Base-by-base conservation (phyloP, 1,140 invertebrate genomes). In the Caenorhabditis remanei region DNA sequence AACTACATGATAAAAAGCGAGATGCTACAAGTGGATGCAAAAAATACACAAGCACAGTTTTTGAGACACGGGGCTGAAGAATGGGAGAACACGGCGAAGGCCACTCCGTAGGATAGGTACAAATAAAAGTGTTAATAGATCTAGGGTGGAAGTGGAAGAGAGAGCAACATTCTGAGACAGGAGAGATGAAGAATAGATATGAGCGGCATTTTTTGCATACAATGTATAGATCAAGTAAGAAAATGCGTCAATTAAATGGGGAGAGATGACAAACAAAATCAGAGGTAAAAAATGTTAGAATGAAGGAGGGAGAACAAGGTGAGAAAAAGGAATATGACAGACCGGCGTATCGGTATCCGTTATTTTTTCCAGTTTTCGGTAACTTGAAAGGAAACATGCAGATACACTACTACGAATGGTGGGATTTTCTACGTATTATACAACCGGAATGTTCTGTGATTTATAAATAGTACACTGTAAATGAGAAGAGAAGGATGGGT, bases 361-460 rank as follows among this genome's bases (percentile, higher is more conserved):
- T 13, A 19, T 14, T 46, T 46, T 71, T 46, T 71, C 67, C 46
- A 41, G 7, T 65, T 65, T 65, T 9, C 7, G 9, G 8, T 65
- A 40, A 13, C 50, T n/a, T 21, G n/a, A n/a, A 16, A 58, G 24
- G 24, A 11, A 63, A 13, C 19, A 40, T 8, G 14, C 4, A 40
- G 43, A 79, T 55, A 75, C 13, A 41, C 5, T 46, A 53, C 21
- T 67, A 21, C 61, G 63, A 41, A 48, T 11, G 67, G n/a, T 43
- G 79, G 50, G 53, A 43, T 6, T 19, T 65, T 9, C 16, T 46
- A 46, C 41, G 65, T 50, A 79, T 2, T n/a, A 79, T 50, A 53
- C 71, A 79, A 79, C 71, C 71, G 71, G 71, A 79, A 79, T 79
- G 71, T 79, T 53, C 24, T 48, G 14, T 79, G 71, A 79, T 79